These are phyloP conservation scores for Indicator maculatus DNA, from an alignment of 2,113 vertebrate genomes.

Conservation along the genomic window DNA sequence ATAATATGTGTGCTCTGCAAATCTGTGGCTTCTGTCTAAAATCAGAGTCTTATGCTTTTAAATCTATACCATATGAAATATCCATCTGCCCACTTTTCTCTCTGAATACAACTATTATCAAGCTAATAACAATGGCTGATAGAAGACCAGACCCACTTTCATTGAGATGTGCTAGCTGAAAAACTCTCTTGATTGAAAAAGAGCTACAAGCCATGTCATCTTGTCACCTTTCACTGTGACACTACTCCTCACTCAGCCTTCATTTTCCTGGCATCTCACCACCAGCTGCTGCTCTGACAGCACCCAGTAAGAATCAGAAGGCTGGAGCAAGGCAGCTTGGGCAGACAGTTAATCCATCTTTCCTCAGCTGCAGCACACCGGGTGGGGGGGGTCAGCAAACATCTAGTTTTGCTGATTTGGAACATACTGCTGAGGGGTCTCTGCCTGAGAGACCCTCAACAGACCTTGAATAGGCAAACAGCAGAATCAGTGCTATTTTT, in stretches of 20 bases:
- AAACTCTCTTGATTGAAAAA: neutral
- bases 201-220: neutral
- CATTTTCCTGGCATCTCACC: neutral
- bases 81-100: neutral
- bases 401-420: neutral
- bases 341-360: slow-evolving; percentile 13
- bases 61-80: neutral
- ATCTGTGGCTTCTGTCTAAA: neutral
- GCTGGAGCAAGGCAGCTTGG: slow-evolving; percentile 10
- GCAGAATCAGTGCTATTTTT: slow-evolving; percentile 38
- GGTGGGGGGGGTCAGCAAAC: neutral
- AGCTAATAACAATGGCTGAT: neutral
- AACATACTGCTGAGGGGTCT: neutral
- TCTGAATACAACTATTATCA: neutral
- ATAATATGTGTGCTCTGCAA: neutral
- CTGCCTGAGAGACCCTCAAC: neutral
- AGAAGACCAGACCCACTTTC: neutral
- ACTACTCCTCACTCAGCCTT: neutral
- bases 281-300: neutral
- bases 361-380: neutral
- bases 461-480: slow-evolving; percentile 25
- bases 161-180: neutral
- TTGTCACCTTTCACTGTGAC: neutral
- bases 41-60: neutral
- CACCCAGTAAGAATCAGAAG: neutral